Percentiles rank a stretch among this genome's conserved stretches.
Conservation (phyloP, 1,140 invertebrate species). For the Harpegnathos saltator region DNA sequence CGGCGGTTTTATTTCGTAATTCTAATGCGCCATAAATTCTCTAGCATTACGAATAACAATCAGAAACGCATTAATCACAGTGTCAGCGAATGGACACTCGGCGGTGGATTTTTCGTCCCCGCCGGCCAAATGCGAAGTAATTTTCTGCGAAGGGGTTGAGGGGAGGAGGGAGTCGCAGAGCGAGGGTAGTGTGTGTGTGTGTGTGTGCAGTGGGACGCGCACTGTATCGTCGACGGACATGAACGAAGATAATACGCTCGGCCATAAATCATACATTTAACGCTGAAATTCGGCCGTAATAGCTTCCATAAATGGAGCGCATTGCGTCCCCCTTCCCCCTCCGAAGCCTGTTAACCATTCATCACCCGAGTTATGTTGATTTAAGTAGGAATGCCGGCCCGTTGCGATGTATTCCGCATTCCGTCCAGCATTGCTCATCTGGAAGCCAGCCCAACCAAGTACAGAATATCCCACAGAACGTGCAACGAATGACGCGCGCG, state of each 20-base stretch:
- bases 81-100: constrained; percentile 43
- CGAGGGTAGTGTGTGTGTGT: too few species aligned
- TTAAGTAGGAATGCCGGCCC: constrained; percentile 76
- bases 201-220: constrained; percentile 3
- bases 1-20: not conserved
- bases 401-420: constrained; percentile 73
- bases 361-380: constrained; percentile 78
- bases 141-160: constrained; percentile 42
- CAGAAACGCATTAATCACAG: constrained; percentile 67
- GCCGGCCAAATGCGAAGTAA: constrained; percentile 64
- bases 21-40: constrained; percentile 51
- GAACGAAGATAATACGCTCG: constrained; percentile 73
- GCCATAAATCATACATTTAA: constrained; percentile 77
- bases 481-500: constrained; percentile 68
- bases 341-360: constrained; percentile 74
- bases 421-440: constrained; percentile 73
- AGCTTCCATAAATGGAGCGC: constrained; percentile 76
- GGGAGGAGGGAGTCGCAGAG: not conserved
- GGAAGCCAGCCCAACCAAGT: constrained; percentile 67
- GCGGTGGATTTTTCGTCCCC: constrained; percentile 64
- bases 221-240: constrained; percentile 73
- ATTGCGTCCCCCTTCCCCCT: constrained; percentile 60
- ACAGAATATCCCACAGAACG: constrained; percentile 63
- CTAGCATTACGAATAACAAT: constrained; percentile 60
- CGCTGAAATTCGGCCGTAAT: constrained; percentile 76